phyloP scores from a whole-genome alignment of 2,113 vertebrate genomes.

The Diadophis punctatus region DNA sequence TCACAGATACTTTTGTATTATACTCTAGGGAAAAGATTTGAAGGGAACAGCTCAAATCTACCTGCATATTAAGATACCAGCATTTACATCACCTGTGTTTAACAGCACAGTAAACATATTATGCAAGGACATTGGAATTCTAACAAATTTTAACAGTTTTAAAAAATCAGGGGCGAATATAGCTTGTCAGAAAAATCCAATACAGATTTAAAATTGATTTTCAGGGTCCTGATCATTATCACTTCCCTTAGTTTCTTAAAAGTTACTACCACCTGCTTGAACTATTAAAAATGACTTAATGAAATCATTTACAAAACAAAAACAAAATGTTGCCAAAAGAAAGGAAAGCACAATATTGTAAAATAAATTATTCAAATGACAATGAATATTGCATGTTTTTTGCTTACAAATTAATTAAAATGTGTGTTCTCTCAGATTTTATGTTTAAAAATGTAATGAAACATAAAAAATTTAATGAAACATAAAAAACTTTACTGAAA shows the following conservation, averaged over 20 bases:
- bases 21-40: neutral
- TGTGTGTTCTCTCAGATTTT: slow-evolving; percentile 34
- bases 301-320: neutral
- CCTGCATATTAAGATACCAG: neutral
- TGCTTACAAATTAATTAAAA: slow-evolving; percentile 48
- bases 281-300: neutral
- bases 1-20: neutral
- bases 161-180: neutral
- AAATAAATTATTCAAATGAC: slow-evolving; percentile 49
- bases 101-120: neutral
- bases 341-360: slow-evolving; percentile 45
- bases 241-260: neutral
- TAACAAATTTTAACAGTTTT: neutral
- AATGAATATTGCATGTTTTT: slow-evolving; percentile 47
- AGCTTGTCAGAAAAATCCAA: neutral
- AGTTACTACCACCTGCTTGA: neutral
- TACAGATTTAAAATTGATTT: neutral
- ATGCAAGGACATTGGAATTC: neutral
- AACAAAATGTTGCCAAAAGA: neutral
- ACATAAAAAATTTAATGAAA: slow-evolving; percentile 17
- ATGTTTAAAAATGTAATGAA: slow-evolving; percentile 28
- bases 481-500: slow-evolving; percentile 28
- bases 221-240: neutral
- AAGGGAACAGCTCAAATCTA: neutral
- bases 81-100: neutral